Conservation (phyloP, 1,140 invertebrate species). For the Drosophila parabipectinata region DNA sequence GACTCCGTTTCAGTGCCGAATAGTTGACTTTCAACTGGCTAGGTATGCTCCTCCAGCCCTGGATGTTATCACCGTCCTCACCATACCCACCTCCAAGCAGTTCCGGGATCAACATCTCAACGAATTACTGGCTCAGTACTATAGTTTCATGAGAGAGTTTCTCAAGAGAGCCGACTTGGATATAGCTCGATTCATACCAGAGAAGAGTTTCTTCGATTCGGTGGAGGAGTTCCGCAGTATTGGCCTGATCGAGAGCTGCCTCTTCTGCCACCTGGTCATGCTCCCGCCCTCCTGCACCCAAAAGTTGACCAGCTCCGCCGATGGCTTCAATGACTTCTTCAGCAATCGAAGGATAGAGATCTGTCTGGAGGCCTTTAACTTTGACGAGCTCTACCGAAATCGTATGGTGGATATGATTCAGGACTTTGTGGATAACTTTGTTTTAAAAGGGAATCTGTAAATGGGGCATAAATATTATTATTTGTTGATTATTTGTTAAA, state of each 20-base stretch:
- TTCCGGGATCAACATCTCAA: conserved; percentile 84
- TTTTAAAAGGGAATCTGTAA: conserved; percentile 43
- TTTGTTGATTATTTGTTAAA: neutral
- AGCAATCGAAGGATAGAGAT: conserved; percentile 84
- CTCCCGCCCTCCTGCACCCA: conserved; percentile 77
- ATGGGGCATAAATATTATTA: neutral
- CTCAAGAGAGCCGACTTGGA: conserved; percentile 78
- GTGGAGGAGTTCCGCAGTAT: conserved; percentile 84
- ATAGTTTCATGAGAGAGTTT: conserved; percentile 83
- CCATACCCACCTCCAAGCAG: conserved; percentile 84
- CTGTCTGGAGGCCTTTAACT: conserved; percentile 83
- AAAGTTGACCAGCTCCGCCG: conserved; percentile 78
- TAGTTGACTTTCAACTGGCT: conserved; percentile 88
- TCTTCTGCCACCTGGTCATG: conserved; percentile 84
- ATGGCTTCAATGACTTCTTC: conserved; percentile 82
- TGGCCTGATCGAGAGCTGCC: conserved; percentile 85
- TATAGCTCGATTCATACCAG: conserved; percentile 79
- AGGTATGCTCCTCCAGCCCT: conserved; percentile 85
- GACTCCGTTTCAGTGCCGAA: conserved; percentile 83
- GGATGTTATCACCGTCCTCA: conserved; percentile 85
- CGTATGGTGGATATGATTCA: conserved; percentile 84
- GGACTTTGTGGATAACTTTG: conserved; percentile 85
- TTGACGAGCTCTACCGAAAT: conserved; percentile 79
- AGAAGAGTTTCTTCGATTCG: conserved; percentile 82
- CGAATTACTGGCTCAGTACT: conserved; percentile 85